Conservation (phyloP, 2,888 invertebrate species). For the Yponomeuta malinellus region DNA sequence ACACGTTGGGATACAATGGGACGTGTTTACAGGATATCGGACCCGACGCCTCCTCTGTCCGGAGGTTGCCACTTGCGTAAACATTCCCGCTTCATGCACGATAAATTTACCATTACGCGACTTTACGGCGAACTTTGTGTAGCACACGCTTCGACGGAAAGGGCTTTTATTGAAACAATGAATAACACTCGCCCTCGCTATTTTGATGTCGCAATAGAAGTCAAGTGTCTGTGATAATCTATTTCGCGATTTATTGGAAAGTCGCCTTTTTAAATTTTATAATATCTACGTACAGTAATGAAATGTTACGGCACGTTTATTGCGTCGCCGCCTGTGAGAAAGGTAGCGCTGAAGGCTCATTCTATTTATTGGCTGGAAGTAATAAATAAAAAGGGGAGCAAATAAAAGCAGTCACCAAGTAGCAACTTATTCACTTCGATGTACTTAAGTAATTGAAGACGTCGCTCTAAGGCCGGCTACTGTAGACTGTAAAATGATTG, state of each 20-base stretch:
- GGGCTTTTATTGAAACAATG: conserved; percentile 8
- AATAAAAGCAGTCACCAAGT: conserved; percentile 24
- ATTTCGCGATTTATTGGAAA: background rate
- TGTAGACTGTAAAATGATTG: conserved; percentile 33
- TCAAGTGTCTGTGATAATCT: background rate
- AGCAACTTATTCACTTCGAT: conserved; percentile 28
- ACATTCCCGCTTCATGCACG: conserved; percentile 35
- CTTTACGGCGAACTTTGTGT: conserved; percentile 17
- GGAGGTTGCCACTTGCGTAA: conserved; percentile 30
- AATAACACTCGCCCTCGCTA: conserved; percentile 1
- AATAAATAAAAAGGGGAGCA: conserved; percentile 7
- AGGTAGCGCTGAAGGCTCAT: background rate
- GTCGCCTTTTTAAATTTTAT: background rate
- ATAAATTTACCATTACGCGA: conserved; percentile 32
- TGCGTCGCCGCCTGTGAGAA: background rate
- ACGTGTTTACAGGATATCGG: conserved; percentile 62
- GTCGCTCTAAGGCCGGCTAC: conserved; percentile 23
- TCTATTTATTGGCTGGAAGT: conserved; percentile 7
- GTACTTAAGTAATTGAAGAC: conserved; percentile 33
- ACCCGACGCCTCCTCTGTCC: conserved; percentile 34
- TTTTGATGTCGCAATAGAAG: background rate
- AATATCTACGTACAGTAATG: background rate
- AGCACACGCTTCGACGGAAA: conserved; percentile 13
- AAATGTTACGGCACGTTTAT: conserved; percentile 3
- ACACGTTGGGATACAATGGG: conserved; percentile 49